Evolutionary conservation across 2,888 invertebrate species (phyloP).

Genomic region (Tetrapedia diversipes): DNA sequence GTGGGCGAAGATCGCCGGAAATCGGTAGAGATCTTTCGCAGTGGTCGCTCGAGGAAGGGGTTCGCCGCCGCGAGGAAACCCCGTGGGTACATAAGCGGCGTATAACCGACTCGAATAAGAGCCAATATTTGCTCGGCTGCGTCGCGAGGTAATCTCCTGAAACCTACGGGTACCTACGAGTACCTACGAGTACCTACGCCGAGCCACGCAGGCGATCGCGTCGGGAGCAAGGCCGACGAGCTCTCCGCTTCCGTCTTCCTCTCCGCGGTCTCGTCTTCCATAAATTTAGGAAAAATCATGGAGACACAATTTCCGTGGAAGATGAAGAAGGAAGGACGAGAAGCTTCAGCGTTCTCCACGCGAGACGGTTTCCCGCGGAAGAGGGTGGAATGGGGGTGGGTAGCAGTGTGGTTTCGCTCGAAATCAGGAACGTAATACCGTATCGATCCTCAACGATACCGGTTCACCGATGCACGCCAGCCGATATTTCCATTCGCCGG

Average conservation of each 20-base stretch:
- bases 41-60: no score
- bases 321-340: background rate
- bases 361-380: background rate
- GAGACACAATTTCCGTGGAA: no score
- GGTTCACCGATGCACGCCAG: background rate
- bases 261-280: background rate
- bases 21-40: no score
- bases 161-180: no score
- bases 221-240: slow-evolving; percentile 28
- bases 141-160: slow-evolving; percentile 76
- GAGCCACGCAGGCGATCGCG: slow-evolving; percentile 46
- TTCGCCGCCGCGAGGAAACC: slow-evolving; percentile 45
- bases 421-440: background rate
- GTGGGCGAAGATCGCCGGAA: background rate
- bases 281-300: background rate
- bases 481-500: slow-evolving; percentile 35
- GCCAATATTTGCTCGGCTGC: slow-evolving; percentile 77
- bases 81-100: slow-evolving; percentile 73
- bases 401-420: no score
- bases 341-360: background rate
- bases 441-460: slow-evolving; percentile 33
- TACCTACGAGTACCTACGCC: no score
- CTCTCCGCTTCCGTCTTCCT: background rate
- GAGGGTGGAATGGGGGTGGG: no score
- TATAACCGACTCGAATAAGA: slow-evolving; percentile 77